Evolutionary conservation across 2,888 invertebrate species (phyloP), one percentile per base, ranked within the genome.

Genomic region (Yponomeuta evonymella): DNA sequence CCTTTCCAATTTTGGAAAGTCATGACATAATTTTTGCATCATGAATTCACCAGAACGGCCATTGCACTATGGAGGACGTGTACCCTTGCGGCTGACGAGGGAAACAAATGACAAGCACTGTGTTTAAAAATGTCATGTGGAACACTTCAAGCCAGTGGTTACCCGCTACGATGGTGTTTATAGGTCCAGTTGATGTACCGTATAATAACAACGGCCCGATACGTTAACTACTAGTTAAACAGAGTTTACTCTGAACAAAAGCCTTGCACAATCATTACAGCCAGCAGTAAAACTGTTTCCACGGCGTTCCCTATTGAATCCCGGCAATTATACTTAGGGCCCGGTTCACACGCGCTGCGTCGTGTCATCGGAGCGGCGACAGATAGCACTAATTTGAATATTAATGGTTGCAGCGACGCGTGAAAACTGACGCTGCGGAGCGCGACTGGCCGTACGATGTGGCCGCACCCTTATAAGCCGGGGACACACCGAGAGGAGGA

Each of bases 351-450:
- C 68, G 68, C 68, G 51, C 48, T 36, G 68, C 68, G n/a, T 68
- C 68, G 51, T 68, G 68, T 68, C 68, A 68, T 68, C 51, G 68
- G 51, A 48, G 51, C 68, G 51, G 68, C 71, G 71, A 67, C 72
- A 67, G 64, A 70, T 68, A 67, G 63, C 62, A 62, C 70, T 29
- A 51, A 72, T 72, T 72, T 70, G 65, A 70, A 72, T 72, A 72
- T 70, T 72, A 68, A 68, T 68, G 48, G 68, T 68, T 51, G 51
- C 68, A 68, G 68, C 68, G 51, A 68, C 48, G 68, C 68, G 68
- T 68, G 51, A 68, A 68, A 68, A 68, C 68, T 68, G 68, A 51
- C 68, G 51, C 68, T 68, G 68, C 51, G 51, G 51, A 68, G 51
- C 68, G 68, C 68, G 51, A 68, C 68, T 11, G 68, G 36, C 8